Evolutionary conservation across 2,113 vertebrate genomes (phyloP).

Genomic region (Hyaena hyaena): DNA sequence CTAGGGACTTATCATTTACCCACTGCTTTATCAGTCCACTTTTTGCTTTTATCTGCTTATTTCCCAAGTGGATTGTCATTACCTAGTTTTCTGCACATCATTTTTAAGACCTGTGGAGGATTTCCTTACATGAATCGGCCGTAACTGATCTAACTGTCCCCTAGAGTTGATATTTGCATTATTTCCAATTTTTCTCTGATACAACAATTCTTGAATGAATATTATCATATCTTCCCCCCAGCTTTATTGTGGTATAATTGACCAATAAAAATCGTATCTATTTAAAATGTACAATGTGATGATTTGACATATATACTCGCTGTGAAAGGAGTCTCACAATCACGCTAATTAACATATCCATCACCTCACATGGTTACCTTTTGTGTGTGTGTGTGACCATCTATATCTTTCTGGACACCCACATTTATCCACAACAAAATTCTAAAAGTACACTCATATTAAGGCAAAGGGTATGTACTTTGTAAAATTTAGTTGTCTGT

Average conservation of each 20-base stretch:
- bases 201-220: not conserved
- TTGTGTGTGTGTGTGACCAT: too few species aligned
- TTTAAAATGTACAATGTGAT: too few species aligned
- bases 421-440: not conserved
- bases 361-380: not conserved
- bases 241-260: not conserved
- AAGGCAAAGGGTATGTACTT: not conserved
- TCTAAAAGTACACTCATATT: not conserved
- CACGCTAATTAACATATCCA: not conserved
- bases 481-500: not conserved
- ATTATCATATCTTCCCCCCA: not conserved
- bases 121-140: not conserved
- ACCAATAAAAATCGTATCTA: not conserved
- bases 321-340: not conserved
- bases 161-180: not conserved
- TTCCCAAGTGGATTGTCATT: not conserved
- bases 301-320: not conserved
- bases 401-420: not conserved
- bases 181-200: not conserved
- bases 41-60: slow-evolving; percentile 34
- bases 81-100: not conserved
- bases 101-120: not conserved
- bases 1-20: not conserved
- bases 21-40: not conserved
- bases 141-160: not conserved